Conservation (phyloP, 2,888 invertebrate genomes). For the Andrena bucephala region DNA sequence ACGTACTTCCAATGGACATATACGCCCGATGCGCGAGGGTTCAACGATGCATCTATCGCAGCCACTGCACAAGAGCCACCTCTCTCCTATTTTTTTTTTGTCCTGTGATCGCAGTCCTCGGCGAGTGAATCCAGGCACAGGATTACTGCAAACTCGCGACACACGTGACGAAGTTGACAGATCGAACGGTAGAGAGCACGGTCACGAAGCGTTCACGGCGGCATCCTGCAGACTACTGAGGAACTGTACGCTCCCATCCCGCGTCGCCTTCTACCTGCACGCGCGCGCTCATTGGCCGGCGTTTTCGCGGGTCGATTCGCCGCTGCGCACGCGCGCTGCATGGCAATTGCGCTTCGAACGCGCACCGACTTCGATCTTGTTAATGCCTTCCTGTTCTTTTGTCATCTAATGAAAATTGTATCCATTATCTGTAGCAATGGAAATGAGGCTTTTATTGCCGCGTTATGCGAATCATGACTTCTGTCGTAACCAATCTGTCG, state of each 20-base stretch:
- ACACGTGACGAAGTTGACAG: conserved; percentile 56
- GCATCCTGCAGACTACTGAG: conserved; percentile 81
- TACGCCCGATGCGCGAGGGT: conserved; percentile 43
- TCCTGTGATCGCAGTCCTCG: background rate
- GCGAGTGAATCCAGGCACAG: background rate
- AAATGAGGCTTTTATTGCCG: background rate
- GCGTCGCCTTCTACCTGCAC: conserved; percentile 54
- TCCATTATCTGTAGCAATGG: no score
- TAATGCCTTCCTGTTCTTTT: no score
- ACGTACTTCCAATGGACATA: conserved; percentile 66
- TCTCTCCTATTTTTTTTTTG: background rate
- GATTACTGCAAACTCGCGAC: background rate
- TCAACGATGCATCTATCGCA: conserved; percentile 62
- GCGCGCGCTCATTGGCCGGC: conserved; percentile 65
- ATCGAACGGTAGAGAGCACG: conserved; percentile 28
- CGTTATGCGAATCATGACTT: background rate
- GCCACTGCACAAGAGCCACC: background rate
- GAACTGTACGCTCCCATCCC: conserved; percentile 23
- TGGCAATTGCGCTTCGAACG: background rate
- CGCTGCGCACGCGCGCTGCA: conserved; percentile 70
- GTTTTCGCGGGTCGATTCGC: conserved; percentile 83
- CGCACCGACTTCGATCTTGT: background rate
- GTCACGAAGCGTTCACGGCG: conserved; percentile 76
- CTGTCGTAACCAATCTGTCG: no score
- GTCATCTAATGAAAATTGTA: no score